phyloP scores from a whole-genome alignment of 2,797 vertebrate species.

The Protonibea diacanthus region DNA sequence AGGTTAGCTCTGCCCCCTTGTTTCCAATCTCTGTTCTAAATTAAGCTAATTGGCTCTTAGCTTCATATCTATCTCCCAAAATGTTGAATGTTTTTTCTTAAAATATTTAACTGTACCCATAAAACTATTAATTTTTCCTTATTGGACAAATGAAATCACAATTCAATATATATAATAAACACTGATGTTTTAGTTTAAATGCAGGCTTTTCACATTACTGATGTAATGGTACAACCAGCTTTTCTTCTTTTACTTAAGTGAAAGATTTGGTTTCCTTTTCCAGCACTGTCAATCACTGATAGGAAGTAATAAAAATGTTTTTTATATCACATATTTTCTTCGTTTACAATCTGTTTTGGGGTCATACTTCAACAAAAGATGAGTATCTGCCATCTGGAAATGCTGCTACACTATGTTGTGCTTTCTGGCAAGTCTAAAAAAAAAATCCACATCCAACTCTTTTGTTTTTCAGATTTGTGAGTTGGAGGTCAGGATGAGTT shows the following conservation, averaged over 20 bases:
- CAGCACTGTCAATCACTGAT: background rate
- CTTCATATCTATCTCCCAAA: background rate
- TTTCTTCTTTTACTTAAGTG: background rate
- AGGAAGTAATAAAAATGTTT: slow-evolving; percentile 19
- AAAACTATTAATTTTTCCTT: background rate
- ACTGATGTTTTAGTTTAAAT: background rate
- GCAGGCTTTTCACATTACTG: background rate
- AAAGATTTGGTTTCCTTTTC: slow-evolving; percentile 13
- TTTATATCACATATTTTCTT: background rate
- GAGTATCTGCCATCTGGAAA: slow-evolving; percentile 61
- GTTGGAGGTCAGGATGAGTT: slow-evolving; percentile 68
- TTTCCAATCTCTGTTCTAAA: background rate
- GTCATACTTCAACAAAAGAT: slow-evolving; percentile 32
- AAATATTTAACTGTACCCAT: background rate
- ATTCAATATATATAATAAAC: background rate
- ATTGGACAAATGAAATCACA: background rate
- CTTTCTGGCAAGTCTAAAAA: slow-evolving; percentile 46
- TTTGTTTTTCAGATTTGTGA: slow-evolving; percentile 65
- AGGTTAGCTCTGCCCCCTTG: background rate
- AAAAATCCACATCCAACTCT: slow-evolving; percentile 41
- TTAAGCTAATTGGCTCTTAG: background rate
- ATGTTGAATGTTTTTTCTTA: background rate
- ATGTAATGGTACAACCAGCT: slow-evolving; percentile 1
- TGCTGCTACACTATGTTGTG: slow-evolving; percentile 29
- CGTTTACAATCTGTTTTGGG: slow-evolving; percentile 36